Percentiles rank a stretch among this genome's conserved stretches.
These are phyloP conservation scores for Drosophila peninsularis DNA, from an alignment of 2,888 invertebrate genomes.

Conservation along the genomic window DNA sequence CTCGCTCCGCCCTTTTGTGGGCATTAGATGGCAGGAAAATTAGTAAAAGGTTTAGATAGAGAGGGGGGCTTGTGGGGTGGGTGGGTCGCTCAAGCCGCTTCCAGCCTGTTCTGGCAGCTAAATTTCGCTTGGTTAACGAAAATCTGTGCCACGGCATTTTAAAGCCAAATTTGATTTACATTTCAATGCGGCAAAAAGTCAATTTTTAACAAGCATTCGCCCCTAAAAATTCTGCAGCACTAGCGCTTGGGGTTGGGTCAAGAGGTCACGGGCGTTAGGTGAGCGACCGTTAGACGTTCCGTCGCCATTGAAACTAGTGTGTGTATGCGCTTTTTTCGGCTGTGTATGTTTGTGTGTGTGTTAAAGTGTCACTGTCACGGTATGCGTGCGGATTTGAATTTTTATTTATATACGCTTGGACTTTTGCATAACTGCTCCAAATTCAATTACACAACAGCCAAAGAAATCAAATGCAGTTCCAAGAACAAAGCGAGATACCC, in stretches of 20 bases:
- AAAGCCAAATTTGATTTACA: conserved; percentile 71
- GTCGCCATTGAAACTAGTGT: conserved; percentile 45
- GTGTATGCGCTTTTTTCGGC: conserved; percentile 1
- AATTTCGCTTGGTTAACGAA: conserved; percentile 51
- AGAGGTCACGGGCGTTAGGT: conserved; percentile 33
- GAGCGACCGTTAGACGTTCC: conserved; percentile 54
- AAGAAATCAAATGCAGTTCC: conserved; percentile 13
- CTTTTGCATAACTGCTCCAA: conserved; percentile 68
- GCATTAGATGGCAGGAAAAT: conserved; percentile 52
- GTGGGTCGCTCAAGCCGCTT: not conserved
- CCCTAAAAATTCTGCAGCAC: conserved; percentile 1
- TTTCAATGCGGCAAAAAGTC: conserved; percentile 69
- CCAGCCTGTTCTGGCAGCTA: conserved; percentile 24
- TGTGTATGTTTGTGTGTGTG: conserved; percentile 11
- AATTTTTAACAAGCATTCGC: conserved; percentile 43
- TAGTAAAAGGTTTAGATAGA: conserved; percentile 30
- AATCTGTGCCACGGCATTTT: conserved; percentile 67
- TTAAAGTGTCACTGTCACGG: conserved; percentile 39
- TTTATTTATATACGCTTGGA: conserved; percentile 64
- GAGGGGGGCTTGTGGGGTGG: too few species aligned
- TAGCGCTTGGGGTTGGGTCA: not conserved
- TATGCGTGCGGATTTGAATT: conserved; percentile 57
- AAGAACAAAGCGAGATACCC: conserved; percentile 17
- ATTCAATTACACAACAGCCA: conserved; percentile 43
- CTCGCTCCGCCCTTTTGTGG: not conserved